Evolutionary conservation across 2,888 invertebrate genomes (phyloP), one percentile per base, ranked within the genome.

Genomic region (Ophion ventricosus): DNA sequence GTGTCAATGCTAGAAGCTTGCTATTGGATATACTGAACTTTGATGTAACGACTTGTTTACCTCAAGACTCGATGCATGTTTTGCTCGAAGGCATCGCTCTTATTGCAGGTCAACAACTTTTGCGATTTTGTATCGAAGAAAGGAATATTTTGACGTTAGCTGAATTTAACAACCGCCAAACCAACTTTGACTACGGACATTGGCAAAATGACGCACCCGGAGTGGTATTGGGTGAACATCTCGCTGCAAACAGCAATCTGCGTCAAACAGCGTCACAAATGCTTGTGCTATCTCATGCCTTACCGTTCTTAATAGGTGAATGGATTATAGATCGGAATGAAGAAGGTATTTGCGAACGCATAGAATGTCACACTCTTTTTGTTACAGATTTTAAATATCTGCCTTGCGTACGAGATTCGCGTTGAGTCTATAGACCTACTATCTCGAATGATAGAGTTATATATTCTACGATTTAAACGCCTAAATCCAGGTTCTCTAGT

Each of bases 191-290:
- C 80, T 89, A 86, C 54, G 78, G 82, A n/a, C 83, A 87, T 61
- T 87, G 88, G 64, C 78, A 81, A 61, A 78, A 40, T 14, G 86
- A 89, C 75, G 86, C 87, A 81, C 88, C 88, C n/a, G 86, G 84
- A 25, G 14, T 35, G 23, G 85, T 90, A 26, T 20, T 66, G 61
- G 43, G 17, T 35, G 63, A 80, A 11, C 78, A 86, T 43, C 61
- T 87, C 3, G 61, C 10, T 23, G 20, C 14, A 26, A 61, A 86
- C 56, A 57, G 70, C 25, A 8, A 7, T 14, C 77, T 90, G 26
- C 84, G 84, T 40, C 89, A 90, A 80, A 90, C 78, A 84, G 86
- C 87, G 43, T 84, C 86, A 26, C 87, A 89, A 80, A 83, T 87
- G 73, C 70, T 88, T 11, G 78, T 70, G 29, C 64, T 89, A 11